Evolutionary conservation across 2,113 vertebrate species (phyloP), one percentile per base, ranked within the genome.

Genomic region (Pelmatolapia mariae): DNA sequence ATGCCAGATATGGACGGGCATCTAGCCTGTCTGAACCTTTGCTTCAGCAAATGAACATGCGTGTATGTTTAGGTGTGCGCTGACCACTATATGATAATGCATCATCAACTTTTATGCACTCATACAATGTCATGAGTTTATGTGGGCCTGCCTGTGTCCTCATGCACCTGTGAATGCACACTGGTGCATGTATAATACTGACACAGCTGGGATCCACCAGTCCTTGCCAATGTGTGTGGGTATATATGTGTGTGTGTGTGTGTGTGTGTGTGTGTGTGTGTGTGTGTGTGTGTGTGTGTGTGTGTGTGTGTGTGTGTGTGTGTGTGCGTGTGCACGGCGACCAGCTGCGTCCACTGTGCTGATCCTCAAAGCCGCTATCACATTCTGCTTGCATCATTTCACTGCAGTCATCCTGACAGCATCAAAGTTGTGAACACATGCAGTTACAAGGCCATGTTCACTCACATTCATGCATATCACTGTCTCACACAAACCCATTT

Each of bases 331-430:
- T 15, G 81, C 71, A 36, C 1, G 31, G 4, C 19, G 29, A 89
- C 82, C 93, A 94, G 94, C 94, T 93, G 93, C 24, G 82, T 89
- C 83, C 88, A 82, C 66, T 68, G 85, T 81, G 82, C 87, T 87
- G 81, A 89, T 88, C 89, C 89, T 87, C 68, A 89, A 91, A 95
- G 94, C 87, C 36, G 76, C 86, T 24, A 88, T 91, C 93, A 81
- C 45, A 87, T 90, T 88, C 80, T 68, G 86, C 79, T 86, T 83
- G 93, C 92, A 87, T 91, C 87, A 87, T 92, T 93, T 90, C 89
- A 78, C 73, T 78, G 45, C 73, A 78, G 45, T 31, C 53, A 12
- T 33, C 79, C 88, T 40, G 89, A 82, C 84, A 89, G 66, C 86
- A 90, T 93, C 85, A 83, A 84, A 84, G 87, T 80, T 33, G 73